Evolutionary conservation across 2,888 invertebrate species (phyloP).

Genomic region (Athalia rosae): DNA sequence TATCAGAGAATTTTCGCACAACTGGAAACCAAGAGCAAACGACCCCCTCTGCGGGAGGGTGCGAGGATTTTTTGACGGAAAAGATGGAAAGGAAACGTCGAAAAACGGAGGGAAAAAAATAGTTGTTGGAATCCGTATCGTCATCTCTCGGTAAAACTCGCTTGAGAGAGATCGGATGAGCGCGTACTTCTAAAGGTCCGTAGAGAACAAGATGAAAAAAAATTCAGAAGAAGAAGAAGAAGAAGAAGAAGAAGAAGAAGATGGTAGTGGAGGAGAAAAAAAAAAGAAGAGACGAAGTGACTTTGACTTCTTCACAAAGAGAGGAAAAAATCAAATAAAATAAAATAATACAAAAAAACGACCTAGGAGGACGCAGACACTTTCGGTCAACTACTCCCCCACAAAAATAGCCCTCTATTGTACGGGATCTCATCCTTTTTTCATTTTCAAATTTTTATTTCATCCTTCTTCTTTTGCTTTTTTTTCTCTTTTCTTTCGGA

Average conservation of each 20-base stretch:
- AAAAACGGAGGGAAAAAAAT: constrained; percentile 4
- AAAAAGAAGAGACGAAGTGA: constrained; percentile 1
- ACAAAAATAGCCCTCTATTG: not conserved
- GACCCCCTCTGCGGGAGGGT: no score
- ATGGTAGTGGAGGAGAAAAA: no score
- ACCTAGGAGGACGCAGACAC: not conserved
- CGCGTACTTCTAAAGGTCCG: no score
- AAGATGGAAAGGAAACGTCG: not conserved
- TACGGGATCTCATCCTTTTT: not conserved
- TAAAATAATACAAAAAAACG: no score
- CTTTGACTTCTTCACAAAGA: constrained; percentile 29
- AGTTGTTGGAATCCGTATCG: constrained; percentile 23
- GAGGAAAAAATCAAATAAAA: no score
- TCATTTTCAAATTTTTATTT: not conserved
- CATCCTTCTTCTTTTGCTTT: not conserved
- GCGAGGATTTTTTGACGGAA: no score
- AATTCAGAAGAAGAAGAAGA: no score
- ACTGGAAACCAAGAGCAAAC: no score
- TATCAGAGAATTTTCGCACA: no score
- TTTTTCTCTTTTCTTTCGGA: not conserved
- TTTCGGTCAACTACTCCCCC: constrained; percentile 4
- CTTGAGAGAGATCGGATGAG: not conserved
- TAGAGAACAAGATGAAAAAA: no score
- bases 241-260: no score
- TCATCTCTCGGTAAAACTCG: constrained; percentile 18